Conservation (phyloP, 1,140 invertebrate species). For the Wasmannia auropunctata region DNA sequence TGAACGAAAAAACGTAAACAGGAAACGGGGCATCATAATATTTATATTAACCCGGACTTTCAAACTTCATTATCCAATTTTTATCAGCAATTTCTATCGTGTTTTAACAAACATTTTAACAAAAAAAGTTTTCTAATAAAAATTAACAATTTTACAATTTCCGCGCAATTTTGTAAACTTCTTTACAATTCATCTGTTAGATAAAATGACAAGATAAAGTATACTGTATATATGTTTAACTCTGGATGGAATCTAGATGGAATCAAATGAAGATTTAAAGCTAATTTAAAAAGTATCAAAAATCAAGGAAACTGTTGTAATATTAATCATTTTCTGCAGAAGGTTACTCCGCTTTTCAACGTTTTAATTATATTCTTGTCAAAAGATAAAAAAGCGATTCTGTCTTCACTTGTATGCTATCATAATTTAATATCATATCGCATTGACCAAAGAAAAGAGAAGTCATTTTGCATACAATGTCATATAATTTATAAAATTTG, state of each 20-base stretch:
- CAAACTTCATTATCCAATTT: not conserved
- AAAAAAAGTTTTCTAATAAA: constrained; percentile 5
- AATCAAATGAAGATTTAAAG: not conserved
- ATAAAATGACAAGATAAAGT: not conserved
- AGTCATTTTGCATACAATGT: not conserved
- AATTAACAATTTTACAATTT: not conserved
- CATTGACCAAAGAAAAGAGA: not conserved
- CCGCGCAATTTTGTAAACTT: not conserved
- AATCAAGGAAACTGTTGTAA: not conserved
- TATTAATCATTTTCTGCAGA: not conserved
- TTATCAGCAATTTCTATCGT: not conserved
- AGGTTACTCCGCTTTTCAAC: not conserved
- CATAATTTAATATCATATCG: not conserved
- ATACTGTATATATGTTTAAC: not conserved
- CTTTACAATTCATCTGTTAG: not conserved
- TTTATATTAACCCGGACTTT: not conserved
- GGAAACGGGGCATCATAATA: not conserved
- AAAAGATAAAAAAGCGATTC: not conserved
- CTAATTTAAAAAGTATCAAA: not conserved
- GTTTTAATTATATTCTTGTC: not conserved
- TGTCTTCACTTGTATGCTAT: not conserved
- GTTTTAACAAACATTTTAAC: not conserved
- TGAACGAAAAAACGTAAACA: not conserved
- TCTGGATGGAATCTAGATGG: not conserved
- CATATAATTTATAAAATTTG: constrained; percentile 9